A percentile compares a stretch with the other conserved stretches of the same genome.
These are phyloP conservation scores for Drosophila monieri DNA, from an alignment of 2,888 invertebrate species.

Conservation along the genomic window DNA sequence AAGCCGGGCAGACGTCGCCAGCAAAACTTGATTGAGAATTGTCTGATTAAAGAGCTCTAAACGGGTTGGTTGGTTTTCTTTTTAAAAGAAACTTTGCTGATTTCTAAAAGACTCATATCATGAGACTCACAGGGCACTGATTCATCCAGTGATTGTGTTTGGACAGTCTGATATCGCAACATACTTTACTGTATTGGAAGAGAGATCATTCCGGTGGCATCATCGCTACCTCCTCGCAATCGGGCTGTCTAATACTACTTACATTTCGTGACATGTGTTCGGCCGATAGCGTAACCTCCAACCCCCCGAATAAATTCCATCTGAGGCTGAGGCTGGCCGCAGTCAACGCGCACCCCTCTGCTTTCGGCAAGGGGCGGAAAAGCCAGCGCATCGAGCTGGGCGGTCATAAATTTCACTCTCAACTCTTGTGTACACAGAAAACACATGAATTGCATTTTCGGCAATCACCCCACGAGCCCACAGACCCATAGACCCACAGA, in stretches of 20 bases:
- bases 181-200: conserved; percentile 24
- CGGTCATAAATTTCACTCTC: conserved; percentile 72
- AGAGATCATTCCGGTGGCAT: conserved; percentile 27
- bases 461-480: conserved; percentile 52
- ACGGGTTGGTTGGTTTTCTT: no score
- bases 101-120: no score
- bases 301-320: conserved; percentile 26
- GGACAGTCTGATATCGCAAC: conserved; percentile 29
- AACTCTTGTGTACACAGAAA: conserved; percentile 41
- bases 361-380: conserved; percentile 29
- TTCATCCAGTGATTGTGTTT: neutral
- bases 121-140: neutral
- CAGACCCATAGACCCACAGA: conserved; percentile 11
- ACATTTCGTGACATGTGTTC: conserved; percentile 79
- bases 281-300: conserved; percentile 71
- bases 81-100: no score
- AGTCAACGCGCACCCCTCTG: conserved; percentile 48
- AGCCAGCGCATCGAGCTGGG: conserved; percentile 42
- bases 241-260: conserved; percentile 27
- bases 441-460: conserved; percentile 78
- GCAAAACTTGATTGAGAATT: conserved; percentile 23
- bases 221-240: neutral
- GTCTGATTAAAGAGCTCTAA: neutral
- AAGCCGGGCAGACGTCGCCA: neutral
- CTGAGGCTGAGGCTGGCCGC: conserved; percentile 60